Evolutionary conservation across 37 sponge, comb jelly and placozoan genomes (phyloP).

Genomic region (Haliclona indistincta): DNA sequence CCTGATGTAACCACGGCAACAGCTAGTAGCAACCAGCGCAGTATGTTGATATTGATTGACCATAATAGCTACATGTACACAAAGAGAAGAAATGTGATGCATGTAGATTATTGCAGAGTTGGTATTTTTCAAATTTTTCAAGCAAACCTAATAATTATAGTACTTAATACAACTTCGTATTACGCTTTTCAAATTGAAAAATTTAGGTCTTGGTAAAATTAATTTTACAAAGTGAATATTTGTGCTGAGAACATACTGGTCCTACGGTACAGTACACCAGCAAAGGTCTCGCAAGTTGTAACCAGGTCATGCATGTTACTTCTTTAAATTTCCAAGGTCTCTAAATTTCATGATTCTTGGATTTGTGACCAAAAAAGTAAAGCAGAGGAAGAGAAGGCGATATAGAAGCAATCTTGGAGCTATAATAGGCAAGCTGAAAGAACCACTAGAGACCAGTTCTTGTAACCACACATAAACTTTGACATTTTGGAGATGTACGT

Average conservation of each 20-base stretch:
- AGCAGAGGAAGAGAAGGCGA: no score
- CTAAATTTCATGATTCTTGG: no score
- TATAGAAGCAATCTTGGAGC: no score
- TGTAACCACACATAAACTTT: no score
- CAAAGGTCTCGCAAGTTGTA: no score
- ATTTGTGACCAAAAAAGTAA: no score
- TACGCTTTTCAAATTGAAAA: not conserved
- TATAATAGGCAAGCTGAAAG: not conserved
- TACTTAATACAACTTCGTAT: not conserved
- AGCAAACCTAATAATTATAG: not conserved
- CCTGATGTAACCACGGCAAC: slow-evolving; percentile 38
- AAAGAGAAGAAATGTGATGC: not conserved
- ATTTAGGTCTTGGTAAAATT: not conserved
- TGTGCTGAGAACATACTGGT: no score
- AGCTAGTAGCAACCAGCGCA: slow-evolving; percentile 38
- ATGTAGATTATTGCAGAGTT: not conserved
- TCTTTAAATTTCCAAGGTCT: no score
- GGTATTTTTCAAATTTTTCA: not conserved
- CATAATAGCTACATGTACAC: slow-evolving; percentile 45
- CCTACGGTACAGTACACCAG: no score
- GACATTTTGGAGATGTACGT: no score
- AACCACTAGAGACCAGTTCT: not conserved
- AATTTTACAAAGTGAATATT: not conserved
- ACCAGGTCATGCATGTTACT: no score
- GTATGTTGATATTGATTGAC: slow-evolving; percentile 18